phyloP scores from a whole-genome alignment of 2,797 vertebrate species.

The Lepidocolaptes lacrymiger region DNA sequence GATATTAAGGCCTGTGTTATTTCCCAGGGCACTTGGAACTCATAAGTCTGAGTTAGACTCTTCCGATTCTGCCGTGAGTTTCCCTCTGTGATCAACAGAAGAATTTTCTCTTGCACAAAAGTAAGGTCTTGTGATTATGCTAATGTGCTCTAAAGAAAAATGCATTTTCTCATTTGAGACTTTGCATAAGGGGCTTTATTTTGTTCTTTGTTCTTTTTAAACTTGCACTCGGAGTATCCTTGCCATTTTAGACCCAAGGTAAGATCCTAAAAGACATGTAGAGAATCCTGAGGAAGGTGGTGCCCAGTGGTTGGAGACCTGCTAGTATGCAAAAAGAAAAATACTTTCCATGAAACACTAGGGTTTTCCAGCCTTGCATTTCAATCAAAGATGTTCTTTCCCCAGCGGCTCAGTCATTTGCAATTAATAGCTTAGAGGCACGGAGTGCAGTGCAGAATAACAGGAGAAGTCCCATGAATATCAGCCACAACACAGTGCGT shows the following conservation, averaged over 20 bases:
- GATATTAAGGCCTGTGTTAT: neutral
- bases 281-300: neutral
- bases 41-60: neutral
- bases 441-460: neutral
- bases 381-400: neutral
- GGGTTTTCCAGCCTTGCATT: neutral
- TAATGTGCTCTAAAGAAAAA: neutral
- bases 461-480: neutral
- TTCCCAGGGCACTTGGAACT: neutral
- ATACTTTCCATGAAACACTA: neutral
- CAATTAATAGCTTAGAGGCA: neutral
- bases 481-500: neutral
- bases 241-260: neutral
- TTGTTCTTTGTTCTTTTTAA: neutral
- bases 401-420: neutral
- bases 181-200: neutral
- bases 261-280: neutral
- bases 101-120: neutral
- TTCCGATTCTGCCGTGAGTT: rapidly evolving
- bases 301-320: neutral
- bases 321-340: neutral
- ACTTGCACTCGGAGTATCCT: neutral
- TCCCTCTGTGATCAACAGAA: neutral
- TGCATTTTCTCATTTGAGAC: neutral
- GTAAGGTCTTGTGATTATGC: neutral